Base-by-base conservation (phyloP, 2,113 vertebrate species). In the Lanius ludovicianus region DNA sequence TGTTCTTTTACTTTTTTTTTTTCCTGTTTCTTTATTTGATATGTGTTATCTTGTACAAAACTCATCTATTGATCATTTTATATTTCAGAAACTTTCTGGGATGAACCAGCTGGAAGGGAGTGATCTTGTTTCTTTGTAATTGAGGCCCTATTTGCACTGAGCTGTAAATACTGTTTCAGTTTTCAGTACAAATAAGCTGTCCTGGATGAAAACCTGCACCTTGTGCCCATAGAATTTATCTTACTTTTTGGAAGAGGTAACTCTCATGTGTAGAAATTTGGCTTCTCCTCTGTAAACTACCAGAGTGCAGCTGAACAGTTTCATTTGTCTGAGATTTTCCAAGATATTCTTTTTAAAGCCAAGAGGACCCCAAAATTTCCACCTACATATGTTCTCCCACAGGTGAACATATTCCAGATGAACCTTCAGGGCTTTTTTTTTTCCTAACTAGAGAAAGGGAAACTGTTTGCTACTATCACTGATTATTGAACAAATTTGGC, bases 391-490 rank as follows among this genome's bases (percentile, higher is more conserved):
- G 30, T 63, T 57, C 3, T 7, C 13, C 2, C 11, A 42, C 9
- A 74, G 35, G 4, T 37, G 59, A 35, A 37, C 11, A 37, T 85
- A 56, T 76, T 67, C 76, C 52, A 60, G 30, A 57, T 46, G 6
- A 83, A 37, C 3, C 4, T 52, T 79, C n/a, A 68, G 13, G 8
- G 1, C 0, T 1, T 82, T 47, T 1, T 82, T 47, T 70, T 39
- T 70, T 6, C 33, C 23, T 44, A 60, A 15, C 7, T 57, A 18
- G 15, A 52, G 62, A 76, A 60, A 37, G 28, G 11, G 7, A 15
- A 63, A 35, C 47, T 59, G 6, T 86, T 93, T 85, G 31, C 52
- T 83, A 28, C 11, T 55, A 4, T 28, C 56, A 56, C 9, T 56
- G 30, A 63, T 23, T 31, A 59, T 35, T 71, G 21, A 68, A 56